phyloP scores from a whole-genome alignment of 2,113 vertebrate species.

The Accipiter virgatus region DNA sequence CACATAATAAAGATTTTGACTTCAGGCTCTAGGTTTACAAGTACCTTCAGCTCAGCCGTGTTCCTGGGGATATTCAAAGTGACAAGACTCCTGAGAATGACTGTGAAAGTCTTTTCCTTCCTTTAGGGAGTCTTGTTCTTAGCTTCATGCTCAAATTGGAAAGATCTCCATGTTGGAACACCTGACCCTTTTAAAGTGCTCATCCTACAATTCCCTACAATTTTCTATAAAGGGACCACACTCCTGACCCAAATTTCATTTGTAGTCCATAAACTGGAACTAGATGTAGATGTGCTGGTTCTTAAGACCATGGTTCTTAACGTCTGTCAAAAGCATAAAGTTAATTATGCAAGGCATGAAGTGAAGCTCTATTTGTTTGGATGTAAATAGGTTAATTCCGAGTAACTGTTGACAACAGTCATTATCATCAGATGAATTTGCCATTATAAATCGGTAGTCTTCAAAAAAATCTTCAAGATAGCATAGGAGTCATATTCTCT shows the following conservation, averaged over 20 bases:
- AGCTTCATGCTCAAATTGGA: neutral
- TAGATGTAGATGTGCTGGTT: neutral
- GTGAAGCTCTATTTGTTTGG: neutral
- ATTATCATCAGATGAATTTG: neutral
- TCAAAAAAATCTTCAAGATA: neutral
- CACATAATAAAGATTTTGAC: neutral
- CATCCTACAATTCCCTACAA: neutral
- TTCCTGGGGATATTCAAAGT: neutral
- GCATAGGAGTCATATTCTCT: neutral
- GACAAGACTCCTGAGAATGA: neutral
- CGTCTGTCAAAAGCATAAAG: neutral
- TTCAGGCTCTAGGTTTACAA: neutral
- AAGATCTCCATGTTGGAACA: neutral
- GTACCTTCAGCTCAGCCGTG: neutral
- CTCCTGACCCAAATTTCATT: neutral
- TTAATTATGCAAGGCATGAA: slow-evolving; percentile 9
- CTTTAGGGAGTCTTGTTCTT: neutral
- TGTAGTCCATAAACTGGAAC: neutral
- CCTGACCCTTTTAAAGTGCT: neutral
- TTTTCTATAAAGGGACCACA: neutral
- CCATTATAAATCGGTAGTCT: neutral
- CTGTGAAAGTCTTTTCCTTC: neutral
- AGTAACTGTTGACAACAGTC: neutral
- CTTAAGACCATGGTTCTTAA: neutral
- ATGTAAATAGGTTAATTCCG: neutral